These are phyloP conservation scores for Cinara cedri DNA, from an alignment of 2,888 invertebrate genomes.

Conservation along the genomic window DNA sequence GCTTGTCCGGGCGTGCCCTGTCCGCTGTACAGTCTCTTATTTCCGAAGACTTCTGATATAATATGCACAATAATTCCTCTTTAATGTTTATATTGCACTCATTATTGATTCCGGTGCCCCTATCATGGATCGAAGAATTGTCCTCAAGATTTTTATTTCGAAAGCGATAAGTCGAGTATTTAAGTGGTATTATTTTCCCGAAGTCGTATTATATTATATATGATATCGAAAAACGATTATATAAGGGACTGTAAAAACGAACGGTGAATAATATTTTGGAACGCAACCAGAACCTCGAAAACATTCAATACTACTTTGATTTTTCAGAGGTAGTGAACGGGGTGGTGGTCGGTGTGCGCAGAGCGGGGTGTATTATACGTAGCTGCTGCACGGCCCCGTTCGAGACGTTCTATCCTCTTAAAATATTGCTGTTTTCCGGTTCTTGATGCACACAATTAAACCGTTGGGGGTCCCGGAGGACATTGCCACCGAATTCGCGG, in stretches of 20 bases:
- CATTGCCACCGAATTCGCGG: constrained; percentile 10
- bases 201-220: too few relatives aligned
- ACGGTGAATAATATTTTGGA: background rate
- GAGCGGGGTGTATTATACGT: too few relatives aligned
- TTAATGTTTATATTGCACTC: too few relatives aligned
- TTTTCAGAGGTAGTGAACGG: background rate
- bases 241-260: background rate
- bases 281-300: background rate
- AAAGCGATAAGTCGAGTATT: too few relatives aligned
- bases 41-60: too few relatives aligned
- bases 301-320: constrained; percentile 7
- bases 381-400: background rate
- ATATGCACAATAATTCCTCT: too few relatives aligned
- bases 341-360: too few relatives aligned
- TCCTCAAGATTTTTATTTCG: background rate
- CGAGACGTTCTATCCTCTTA: constrained; percentile 18
- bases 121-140: too few relatives aligned
- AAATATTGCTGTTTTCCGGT: constrained; percentile 40
- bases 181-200: too few relatives aligned
- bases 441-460: constrained; percentile 53
- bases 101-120: too few relatives aligned
- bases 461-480: constrained; percentile 38
- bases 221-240: constrained; percentile 13
- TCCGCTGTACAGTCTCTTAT: too few relatives aligned
- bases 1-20: too few relatives aligned